phyloP scores from a whole-genome alignment of 2,797 vertebrate genomes.

The Australoheros facetus region DNA sequence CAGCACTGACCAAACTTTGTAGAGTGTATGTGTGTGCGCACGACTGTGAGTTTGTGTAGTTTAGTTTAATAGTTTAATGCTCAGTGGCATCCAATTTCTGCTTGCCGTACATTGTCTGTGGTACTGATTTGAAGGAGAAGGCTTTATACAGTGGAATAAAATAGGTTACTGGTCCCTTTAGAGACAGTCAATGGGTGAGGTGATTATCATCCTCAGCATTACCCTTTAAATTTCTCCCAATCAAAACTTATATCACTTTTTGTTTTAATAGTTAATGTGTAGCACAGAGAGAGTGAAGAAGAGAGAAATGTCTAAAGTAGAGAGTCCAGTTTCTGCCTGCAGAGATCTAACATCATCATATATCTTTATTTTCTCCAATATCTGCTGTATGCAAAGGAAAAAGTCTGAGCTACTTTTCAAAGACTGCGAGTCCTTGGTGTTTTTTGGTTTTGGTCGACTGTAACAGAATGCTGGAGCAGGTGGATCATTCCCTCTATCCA shows the following conservation, averaged over 20 bases:
- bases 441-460: conserved; percentile 58
- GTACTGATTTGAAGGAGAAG: conserved; percentile 26
- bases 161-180: conserved; percentile 10
- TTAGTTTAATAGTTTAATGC: conserved; percentile 29
- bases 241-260: not conserved
- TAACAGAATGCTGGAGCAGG: conserved; percentile 76
- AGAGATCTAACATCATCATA: not conserved
- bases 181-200: not conserved
- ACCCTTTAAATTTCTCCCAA: not conserved
- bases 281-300: not conserved
- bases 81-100: conserved; percentile 39
- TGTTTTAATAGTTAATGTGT: not conserved
- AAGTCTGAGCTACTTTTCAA: conserved; percentile 72
- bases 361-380: not conserved
- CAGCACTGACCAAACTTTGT: conserved; percentile 75
- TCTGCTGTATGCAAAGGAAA: conserved; percentile 24
- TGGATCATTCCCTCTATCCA: conserved; percentile 71
- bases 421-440: conserved; percentile 64
- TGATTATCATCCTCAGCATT: not conserved
- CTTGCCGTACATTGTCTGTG: conserved; percentile 20
- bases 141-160: conserved; percentile 1
- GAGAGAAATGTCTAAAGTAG: not conserved
- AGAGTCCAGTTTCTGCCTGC: not conserved
- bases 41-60: conserved; percentile 36
- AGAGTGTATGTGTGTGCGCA: conserved; percentile 41